Conservation (phyloP, 2,113 vertebrate genomes). For the Tauraco erythrolophus region DNA sequence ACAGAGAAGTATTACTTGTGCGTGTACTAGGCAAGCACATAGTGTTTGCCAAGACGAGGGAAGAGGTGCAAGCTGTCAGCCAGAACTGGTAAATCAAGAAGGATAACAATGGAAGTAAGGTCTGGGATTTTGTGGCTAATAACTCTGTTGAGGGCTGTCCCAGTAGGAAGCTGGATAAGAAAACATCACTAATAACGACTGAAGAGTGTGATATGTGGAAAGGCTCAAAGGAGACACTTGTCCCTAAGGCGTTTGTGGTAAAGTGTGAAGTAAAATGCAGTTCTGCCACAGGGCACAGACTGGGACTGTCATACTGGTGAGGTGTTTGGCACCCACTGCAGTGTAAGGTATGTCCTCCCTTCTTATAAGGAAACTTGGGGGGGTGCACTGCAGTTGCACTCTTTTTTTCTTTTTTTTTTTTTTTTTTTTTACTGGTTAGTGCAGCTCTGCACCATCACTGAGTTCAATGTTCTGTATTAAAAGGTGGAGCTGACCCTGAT, state of each 20-base stretch:
- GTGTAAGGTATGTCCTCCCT: background rate
- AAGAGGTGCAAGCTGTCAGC: background rate
- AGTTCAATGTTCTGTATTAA: background rate
- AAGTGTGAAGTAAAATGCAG: background rate
- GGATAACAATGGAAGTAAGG: background rate
- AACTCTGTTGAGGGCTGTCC: background rate
- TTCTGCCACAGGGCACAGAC: background rate
- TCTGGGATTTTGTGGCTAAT: background rate
- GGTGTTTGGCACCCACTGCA: background rate
- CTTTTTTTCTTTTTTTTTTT: background rate
- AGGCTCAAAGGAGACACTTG: background rate
- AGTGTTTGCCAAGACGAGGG: background rate
- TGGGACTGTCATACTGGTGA: background rate
- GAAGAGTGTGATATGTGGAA: background rate
- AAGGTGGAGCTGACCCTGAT: background rate
- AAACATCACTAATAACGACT: background rate
- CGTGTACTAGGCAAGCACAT: background rate
- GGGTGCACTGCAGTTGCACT: background rate
- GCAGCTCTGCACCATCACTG: background rate
- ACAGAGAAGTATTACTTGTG: background rate
- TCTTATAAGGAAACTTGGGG: background rate
- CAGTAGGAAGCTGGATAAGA: background rate
- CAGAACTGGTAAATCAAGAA: conserved; percentile 12
- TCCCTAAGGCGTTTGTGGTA: background rate
- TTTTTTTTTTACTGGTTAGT: background rate